Conservation (phyloP, 1,140 invertebrate genomes). For the Nomia melanderi region DNA sequence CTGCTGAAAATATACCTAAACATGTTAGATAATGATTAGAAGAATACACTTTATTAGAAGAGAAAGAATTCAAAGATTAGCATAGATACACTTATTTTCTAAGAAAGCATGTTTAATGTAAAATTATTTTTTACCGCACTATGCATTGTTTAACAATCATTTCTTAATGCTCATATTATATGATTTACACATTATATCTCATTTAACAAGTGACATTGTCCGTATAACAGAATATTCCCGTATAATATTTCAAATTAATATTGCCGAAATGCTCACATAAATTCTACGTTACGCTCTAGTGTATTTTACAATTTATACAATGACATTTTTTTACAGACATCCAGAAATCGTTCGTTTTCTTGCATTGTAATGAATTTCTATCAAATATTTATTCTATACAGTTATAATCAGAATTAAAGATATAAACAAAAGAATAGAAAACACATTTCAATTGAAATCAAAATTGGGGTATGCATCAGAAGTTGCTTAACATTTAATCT, state of each 20-base stretch:
- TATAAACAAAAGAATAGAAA: background rate
- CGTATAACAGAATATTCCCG: slow-evolving; percentile 2
- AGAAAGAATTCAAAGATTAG: background rate
- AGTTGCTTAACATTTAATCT: background rate
- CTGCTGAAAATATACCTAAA: background rate
- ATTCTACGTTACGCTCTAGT: slow-evolving; percentile 5
- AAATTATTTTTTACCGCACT: slow-evolving; percentile 46
- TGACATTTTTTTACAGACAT: background rate
- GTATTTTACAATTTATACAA: background rate
- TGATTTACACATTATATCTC: slow-evolving; percentile 36
- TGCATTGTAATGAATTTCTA: background rate
- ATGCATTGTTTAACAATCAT: slow-evolving; percentile 41
- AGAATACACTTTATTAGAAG: background rate
- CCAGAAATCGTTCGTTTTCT: too few species aligned
- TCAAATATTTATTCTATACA: too few species aligned
- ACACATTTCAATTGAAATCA: background rate
- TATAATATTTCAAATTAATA: background rate
- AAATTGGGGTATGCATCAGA: background rate
- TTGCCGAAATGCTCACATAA: background rate
- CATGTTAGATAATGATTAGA: background rate
- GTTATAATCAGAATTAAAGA: too few species aligned
- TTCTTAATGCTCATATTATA: slow-evolving; percentile 25
- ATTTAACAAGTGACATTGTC: slow-evolving; percentile 28
- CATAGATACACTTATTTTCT: slow-evolving; percentile 25
- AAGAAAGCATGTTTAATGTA: slow-evolving; percentile 55